Evolutionary conservation across 2,888 invertebrate genomes (phyloP).

Genomic region (Crioceris asparagi): DNA sequence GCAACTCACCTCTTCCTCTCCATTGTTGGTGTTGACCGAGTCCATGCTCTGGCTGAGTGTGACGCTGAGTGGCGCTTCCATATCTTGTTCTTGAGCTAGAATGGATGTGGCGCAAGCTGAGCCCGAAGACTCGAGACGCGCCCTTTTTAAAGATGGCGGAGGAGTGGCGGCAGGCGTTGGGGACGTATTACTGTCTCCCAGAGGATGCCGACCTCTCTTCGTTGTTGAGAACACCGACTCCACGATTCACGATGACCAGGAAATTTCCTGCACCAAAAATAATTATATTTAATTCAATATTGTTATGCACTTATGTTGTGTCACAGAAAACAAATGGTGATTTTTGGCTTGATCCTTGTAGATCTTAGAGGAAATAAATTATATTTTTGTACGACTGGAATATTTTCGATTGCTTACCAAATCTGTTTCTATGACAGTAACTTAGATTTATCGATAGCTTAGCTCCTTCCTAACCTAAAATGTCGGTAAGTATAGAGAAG

Average conservation of each 20-base stretch:
- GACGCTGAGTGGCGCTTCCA: constrained; percentile 59
- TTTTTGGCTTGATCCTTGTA: too few relatives aligned
- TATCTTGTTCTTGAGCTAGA: constrained; percentile 37
- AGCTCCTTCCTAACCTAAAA: too few relatives aligned
- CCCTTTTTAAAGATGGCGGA: constrained; percentile 37
- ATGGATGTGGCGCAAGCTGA: constrained; percentile 27
- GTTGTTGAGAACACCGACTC: constrained; percentile 38
- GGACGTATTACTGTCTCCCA: constrained; percentile 29
- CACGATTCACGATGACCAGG: constrained; percentile 37
- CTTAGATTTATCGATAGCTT: too few relatives aligned
- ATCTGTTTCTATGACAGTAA: too few relatives aligned
- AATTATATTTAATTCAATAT: too few relatives aligned
- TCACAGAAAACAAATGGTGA: too few relatives aligned
- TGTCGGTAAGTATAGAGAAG: too few relatives aligned
- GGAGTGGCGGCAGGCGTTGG: constrained; percentile 26
- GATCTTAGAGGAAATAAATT: too few relatives aligned
- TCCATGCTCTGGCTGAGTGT: constrained; percentile 95
- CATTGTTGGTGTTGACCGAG: constrained; percentile 89
- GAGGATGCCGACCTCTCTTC: constrained; percentile 40
- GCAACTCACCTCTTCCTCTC: constrained; percentile 88
- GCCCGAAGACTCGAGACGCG: constrained; percentile 33
- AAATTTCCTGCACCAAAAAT: too few relatives aligned
- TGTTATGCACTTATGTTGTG: too few relatives aligned
- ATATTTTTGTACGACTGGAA: too few relatives aligned
- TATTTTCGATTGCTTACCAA: too few relatives aligned